Base-by-base conservation (phyloP, 2,888 invertebrate genomes). In the Ophion ventricosus region DNA sequence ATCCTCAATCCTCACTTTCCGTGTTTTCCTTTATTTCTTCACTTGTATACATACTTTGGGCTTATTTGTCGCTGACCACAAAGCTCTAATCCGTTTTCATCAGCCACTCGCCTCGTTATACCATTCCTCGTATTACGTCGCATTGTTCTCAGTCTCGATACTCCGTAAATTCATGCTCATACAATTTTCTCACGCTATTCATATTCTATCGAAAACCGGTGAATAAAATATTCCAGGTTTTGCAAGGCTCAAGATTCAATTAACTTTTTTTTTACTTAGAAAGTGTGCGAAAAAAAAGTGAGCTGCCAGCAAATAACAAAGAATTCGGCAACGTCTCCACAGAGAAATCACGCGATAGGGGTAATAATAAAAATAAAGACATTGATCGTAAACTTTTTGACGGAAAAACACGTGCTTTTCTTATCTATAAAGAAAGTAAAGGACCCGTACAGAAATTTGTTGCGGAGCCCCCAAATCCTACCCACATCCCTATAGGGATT, bases 101-200 rank as follows among this genome's bases (percentile, higher is more conserved):
- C 69, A 54, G 73, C 63, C 23, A n/a, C 82, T 80, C 78, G 73
- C 23, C 17, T 76, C 64, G 66, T 70, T 43, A 64, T 73, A 66
- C 81, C 76, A 69, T 59, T 49, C 80, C 64, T 86, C 84, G 82
- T 82, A 80, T 86, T 74, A 57, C 69, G 57, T 70, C 20, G 69
- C 56, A 63, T 79, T 74, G 69, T 78, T 82, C 10, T 17, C 17
- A 7, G 43, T 3, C 61, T 8, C 56, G 25, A 1, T 61, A 23
- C 70, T 20, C 29, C 35, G 35, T 23, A 57, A 54, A 56, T 54
- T 69, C 43, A 11, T 1, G 54, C 17, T 26, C 54, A 10, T 7
- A 11, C 10, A 17, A 69, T 10, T 57, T 57, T 7, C 23, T 11
- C 56, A 57, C 70, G 23, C 10, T 49, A 23, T 40, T 40, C 66